Percentiles rank a stretch among this genome's conserved stretches.
Evolutionary conservation across 2,888 invertebrate genomes (phyloP).

Genomic region (Lasioglossum oenotherae): DNA sequence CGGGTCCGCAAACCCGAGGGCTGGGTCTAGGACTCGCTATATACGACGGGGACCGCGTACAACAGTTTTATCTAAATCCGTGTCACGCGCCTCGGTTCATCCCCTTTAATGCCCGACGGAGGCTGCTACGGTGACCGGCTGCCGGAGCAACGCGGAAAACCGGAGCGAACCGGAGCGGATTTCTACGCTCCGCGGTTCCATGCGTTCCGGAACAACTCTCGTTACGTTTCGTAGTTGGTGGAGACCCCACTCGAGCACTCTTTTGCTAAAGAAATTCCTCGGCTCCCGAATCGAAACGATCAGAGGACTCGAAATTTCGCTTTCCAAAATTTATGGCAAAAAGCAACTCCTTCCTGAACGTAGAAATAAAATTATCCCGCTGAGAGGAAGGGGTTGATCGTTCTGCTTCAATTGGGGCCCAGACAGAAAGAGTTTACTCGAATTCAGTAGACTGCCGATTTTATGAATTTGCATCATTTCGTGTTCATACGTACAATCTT

Average conservation of each 20-base stretch:
- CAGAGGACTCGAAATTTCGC: not conserved
- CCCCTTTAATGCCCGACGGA: constrained; percentile 69
- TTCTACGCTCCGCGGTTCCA: constrained; percentile 6
- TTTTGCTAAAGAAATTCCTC: not conserved
- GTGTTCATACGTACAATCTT: no score
- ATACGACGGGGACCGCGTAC: constrained; percentile 28
- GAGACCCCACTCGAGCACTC: not conserved
- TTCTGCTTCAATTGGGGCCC: not conserved
- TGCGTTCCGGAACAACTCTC: not conserved
- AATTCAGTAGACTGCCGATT: not conserved
- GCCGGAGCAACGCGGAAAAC: constrained; percentile 23
- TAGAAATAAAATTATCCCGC: not conserved
- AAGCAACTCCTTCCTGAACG: not conserved
- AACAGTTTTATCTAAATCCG: constrained; percentile 77
- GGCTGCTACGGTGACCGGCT: constrained; percentile 12
- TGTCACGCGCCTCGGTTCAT: constrained; percentile 75
- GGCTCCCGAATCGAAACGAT: not conserved
- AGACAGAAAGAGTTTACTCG: not conserved
- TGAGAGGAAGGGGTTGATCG: not conserved
- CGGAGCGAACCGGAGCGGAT: not conserved
- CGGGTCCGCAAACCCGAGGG: constrained; percentile 24
- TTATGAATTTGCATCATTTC: not conserved
- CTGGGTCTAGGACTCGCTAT: not conserved
- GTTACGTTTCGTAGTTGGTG: not conserved
- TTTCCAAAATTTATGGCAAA: not conserved